A percentile compares a stretch with the other conserved stretches of the same genome.
phyloP scores from a whole-genome alignment of 1,140 invertebrate genomes.

The Drosophila kurseongensis region DNA sequence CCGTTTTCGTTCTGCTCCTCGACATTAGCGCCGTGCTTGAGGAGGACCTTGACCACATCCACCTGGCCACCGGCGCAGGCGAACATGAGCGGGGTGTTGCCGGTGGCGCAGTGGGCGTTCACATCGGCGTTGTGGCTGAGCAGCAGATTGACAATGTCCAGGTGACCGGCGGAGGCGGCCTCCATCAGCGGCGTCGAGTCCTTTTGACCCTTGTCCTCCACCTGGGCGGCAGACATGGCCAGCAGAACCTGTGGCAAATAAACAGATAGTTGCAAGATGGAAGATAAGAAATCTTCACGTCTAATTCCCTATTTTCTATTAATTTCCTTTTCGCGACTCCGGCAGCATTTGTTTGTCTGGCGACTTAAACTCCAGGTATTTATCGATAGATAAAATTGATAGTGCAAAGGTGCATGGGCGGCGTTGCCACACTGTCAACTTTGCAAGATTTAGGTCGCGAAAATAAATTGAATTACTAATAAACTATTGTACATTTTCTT shows the following conservation, averaged over 20 bases:
- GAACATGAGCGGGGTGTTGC: slow-evolving; percentile 99
- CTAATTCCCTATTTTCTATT: neutral
- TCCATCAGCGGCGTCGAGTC: slow-evolving; percentile 99
- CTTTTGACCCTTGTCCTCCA: slow-evolving; percentile 96
- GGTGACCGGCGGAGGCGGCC: slow-evolving; percentile 96
- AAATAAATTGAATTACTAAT: too few relatives aligned
- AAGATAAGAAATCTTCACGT: neutral
- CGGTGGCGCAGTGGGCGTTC: slow-evolving; percentile 97
- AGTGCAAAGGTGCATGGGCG: neutral
- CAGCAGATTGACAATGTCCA: slow-evolving; percentile 96
- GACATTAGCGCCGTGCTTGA: slow-evolving; percentile 96
- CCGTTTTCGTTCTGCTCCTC: slow-evolving; percentile 99
- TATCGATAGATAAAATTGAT: slow-evolving; percentile 28
- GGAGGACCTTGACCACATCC: slow-evolving; percentile 94
- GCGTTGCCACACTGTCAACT: slow-evolving; percentile 18
- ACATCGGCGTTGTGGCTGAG: slow-evolving; percentile 97
- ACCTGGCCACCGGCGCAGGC: slow-evolving; percentile 98
- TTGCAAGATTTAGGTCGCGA: too few relatives aligned
- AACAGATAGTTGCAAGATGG: neutral
- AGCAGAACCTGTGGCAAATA: slow-evolving; percentile 90
- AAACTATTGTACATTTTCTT: too few relatives aligned
- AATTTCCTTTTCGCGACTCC: neutral
- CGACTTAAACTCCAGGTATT: slow-evolving; percentile 1
- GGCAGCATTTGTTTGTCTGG: neutral
- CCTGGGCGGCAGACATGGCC: slow-evolving; percentile 98